A percentile compares a stretch with the other conserved stretches of the same genome.
phyloP scores from a whole-genome alignment of 2,113 vertebrate genomes.

The Hippopotamus amphibius region DNA sequence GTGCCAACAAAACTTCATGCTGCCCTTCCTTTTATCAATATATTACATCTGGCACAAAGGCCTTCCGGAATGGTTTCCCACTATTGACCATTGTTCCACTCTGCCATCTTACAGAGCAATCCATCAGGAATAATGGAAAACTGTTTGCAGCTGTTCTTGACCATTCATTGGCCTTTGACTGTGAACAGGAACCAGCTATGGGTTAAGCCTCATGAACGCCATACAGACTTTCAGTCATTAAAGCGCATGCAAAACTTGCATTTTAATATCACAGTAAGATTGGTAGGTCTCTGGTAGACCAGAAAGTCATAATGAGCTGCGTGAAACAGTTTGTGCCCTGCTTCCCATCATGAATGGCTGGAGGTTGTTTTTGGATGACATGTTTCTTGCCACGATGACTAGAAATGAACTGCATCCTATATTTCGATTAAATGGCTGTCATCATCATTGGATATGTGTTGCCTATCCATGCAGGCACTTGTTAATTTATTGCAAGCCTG shows the following conservation, averaged over 20 bases:
- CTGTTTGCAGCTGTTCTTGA: conserved; percentile 71
- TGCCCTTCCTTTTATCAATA: background rate
- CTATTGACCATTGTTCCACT: conserved; percentile 62
- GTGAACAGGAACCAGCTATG: conserved; percentile 71
- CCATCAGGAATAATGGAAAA: conserved; percentile 71
- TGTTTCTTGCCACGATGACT: background rate
- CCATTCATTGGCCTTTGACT: conserved; percentile 74
- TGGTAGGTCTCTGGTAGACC: background rate
- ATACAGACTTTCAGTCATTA: conserved; percentile 64
- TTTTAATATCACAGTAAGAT: conserved; percentile 27
- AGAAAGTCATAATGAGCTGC: background rate
- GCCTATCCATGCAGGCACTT: background rate
- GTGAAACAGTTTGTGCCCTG: background rate
- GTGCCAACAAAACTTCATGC: background rate
- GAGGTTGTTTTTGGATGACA: background rate
- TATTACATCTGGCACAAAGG: conserved; percentile 14
- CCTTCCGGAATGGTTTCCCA: conserved; percentile 59
- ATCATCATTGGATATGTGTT: background rate
- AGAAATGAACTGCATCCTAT: background rate
- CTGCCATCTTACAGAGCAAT: conserved; percentile 71
- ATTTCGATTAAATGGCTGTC: background rate
- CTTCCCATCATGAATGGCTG: background rate
- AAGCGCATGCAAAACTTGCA: conserved; percentile 57
- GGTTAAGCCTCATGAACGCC: conserved; percentile 72
- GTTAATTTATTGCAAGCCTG: background rate